Evolutionary conservation across 1,140 invertebrate genomes (phyloP).

Genomic region (Papilio xuthus): DNA sequence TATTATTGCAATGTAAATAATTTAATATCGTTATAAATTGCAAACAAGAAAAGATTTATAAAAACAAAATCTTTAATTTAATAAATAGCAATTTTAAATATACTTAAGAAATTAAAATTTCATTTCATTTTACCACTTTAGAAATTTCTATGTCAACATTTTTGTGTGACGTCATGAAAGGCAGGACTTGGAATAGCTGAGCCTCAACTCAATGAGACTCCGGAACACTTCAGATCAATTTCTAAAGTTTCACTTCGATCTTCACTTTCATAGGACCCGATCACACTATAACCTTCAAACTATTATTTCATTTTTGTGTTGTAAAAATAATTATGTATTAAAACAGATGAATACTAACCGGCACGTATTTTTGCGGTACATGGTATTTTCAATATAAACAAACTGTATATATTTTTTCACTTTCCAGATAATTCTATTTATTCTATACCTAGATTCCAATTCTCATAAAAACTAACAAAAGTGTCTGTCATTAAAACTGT

Average conservation of each 20-base stretch:
- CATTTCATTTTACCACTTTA: not conserved
- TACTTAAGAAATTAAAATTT: no score
- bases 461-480: not conserved
- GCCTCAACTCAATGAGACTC: constrained; percentile 35
- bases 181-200: constrained; percentile 16
- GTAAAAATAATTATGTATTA: not conserved
- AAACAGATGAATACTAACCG: not conserved
- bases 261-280: constrained; percentile 51
- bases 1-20: no score
- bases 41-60: no score
- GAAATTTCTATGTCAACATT: no score
- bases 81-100: no score
- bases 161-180: not conserved
- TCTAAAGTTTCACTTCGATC: constrained; percentile 65
- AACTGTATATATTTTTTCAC: no score
- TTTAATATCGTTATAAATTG: no score
- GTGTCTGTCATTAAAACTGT: not conserved
- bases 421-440: not conserved
- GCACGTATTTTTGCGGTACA: not conserved
- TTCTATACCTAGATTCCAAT: not conserved
- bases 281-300: not conserved
- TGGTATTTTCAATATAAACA: no score
- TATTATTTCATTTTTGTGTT: not conserved
- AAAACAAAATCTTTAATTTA: no score
- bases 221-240: constrained; percentile 60